Conservation (phyloP, 2,113 vertebrate species). For the Neomonachus schauinslandi region DNA sequence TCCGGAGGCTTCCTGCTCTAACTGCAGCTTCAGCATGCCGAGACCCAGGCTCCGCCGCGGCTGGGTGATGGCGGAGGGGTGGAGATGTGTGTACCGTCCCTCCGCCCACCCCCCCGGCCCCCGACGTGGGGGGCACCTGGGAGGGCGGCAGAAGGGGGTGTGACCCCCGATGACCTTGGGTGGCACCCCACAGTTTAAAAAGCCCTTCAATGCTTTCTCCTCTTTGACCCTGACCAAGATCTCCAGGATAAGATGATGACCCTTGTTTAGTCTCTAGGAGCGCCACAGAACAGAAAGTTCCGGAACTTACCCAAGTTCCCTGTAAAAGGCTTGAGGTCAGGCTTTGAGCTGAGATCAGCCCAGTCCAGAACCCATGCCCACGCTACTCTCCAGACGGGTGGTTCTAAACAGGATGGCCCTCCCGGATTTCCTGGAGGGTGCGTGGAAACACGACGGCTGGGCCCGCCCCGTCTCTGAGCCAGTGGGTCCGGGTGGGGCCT, state of each 20-base stretch:
- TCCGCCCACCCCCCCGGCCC: background rate
- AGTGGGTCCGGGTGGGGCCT: background rate
- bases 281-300: background rate
- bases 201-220: rapidly evolving
- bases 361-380: background rate
- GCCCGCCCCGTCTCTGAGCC: background rate
- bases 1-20: background rate
- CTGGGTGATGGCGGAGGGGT: background rate
- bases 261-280: background rate
- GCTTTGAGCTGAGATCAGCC: background rate
- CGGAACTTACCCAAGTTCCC: background rate
- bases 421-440: rapidly evolving
- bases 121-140: no score
- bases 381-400: rapidly evolving
- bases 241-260: background rate
- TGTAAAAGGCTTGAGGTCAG: background rate
- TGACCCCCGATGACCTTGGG: no score
- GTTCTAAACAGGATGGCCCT: background rate
- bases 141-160: no score
- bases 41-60: background rate
- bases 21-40: background rate
- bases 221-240: background rate
- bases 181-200: background rate
- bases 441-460: background rate
- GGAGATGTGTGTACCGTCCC: background rate